Conservation (phyloP, 92 coral and sea anemone species). For the Epizoanthus rinbou region DNA sequence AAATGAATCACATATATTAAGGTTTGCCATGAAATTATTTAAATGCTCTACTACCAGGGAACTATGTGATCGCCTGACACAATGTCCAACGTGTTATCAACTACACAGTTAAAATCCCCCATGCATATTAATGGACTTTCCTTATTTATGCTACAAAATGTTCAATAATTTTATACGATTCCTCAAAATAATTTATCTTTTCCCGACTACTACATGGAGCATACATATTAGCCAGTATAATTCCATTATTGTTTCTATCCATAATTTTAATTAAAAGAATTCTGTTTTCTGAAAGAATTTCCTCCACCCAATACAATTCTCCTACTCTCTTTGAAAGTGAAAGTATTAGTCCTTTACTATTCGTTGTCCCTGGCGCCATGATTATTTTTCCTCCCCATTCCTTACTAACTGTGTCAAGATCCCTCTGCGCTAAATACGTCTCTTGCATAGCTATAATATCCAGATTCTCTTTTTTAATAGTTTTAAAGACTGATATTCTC, state of each 20-base stretch:
- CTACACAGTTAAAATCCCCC: no score
- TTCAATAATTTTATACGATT: constrained; percentile 3
- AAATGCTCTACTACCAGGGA: background rate
- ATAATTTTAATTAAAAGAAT: background rate
- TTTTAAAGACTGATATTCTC: background rate
- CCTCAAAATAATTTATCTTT: constrained; percentile 1
- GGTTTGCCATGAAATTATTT: background rate
- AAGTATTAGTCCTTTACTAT: no score
- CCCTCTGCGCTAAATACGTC: constrained; percentile 1
- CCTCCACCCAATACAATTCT: background rate
- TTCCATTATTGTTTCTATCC: background rate
- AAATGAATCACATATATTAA: background rate
- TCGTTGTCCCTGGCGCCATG: constrained; percentile 7
- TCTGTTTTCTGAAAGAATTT: background rate
- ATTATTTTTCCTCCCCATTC: constrained; percentile 10
- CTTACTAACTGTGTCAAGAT: constrained; percentile 3
- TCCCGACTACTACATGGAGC: constrained; percentile 10
- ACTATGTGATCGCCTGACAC: background rate
- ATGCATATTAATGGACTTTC: background rate
- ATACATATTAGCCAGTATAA: constrained; percentile 1
- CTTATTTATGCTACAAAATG: background rate
- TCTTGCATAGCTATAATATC: constrained; percentile 2
- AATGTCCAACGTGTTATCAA: no score
- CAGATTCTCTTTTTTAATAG: background rate
- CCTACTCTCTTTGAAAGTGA: background rate